phyloP scores from a whole-genome alignment of 2,888 invertebrate genomes.

The Imbricaverruca yamaguchii region DNA sequence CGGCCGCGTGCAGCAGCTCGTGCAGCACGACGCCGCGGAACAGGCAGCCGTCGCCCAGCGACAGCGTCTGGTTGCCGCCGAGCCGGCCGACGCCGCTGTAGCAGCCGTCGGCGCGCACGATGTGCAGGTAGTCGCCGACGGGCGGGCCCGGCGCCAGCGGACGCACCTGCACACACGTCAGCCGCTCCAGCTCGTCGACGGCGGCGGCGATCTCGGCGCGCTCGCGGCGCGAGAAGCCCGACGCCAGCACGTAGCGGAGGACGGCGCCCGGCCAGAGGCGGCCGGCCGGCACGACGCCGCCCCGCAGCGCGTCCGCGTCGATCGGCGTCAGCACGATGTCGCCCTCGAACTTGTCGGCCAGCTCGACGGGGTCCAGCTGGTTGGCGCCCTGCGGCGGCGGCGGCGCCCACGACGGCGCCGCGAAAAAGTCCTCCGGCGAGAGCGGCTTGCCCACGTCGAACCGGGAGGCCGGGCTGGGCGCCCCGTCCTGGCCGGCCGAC shows the following conservation, averaged over 20 bases:
- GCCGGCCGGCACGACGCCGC: neutral
- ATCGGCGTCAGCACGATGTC: neutral
- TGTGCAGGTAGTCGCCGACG: neutral
- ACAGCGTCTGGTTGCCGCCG: neutral
- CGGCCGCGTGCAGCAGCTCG: constrained; percentile 11
- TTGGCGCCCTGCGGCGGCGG: neutral
- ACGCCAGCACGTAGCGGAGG: constrained; percentile 2
- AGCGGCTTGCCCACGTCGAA: constrained; percentile 24
- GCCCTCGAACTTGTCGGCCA: constrained; percentile 9
- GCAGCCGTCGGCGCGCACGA: constrained; percentile 8
- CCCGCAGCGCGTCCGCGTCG: neutral
- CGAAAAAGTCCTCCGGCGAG: constrained; percentile 23
- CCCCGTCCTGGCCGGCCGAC: neutral
- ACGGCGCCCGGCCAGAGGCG: neutral
- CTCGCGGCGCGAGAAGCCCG: neutral
- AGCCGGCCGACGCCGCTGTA: neutral
- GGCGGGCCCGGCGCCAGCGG: neutral
- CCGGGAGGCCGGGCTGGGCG: neutral
- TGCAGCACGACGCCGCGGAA: constrained; percentile 9
- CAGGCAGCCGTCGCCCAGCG: constrained; percentile 1
- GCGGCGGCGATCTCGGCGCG: constrained; percentile 11
- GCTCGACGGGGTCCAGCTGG: neutral
- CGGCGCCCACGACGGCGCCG: neutral
- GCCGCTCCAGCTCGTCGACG: constrained; percentile 1
- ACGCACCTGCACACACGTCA: neutral